phyloP scores from a whole-genome alignment of 2,113 vertebrate species.

The Meles meles region DNA sequence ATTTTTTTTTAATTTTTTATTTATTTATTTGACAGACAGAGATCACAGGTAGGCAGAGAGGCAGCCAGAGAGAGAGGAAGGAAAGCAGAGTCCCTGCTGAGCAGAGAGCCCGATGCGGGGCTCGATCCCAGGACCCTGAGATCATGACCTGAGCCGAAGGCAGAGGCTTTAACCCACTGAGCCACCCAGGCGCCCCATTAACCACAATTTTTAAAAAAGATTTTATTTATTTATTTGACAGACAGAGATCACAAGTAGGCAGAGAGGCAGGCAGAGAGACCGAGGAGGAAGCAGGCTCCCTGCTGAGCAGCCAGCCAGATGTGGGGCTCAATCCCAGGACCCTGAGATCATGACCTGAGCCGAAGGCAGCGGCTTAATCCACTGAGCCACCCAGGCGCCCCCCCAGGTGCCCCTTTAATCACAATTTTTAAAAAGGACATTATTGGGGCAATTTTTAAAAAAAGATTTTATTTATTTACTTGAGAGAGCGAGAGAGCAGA shows the following conservation, averaged over 20 bases:
- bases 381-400: too few species aligned
- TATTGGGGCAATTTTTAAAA: not conserved
- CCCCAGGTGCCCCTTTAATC: not conserved
- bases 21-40: not conserved
- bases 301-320: too few species aligned
- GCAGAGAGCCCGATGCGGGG: too few species aligned
- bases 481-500: not conserved
- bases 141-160: too few species aligned
- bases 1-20: not conserved
- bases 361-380: too few species aligned
- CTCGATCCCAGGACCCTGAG: too few species aligned
- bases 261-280: not conserved
- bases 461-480: not conserved
- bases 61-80: not conserved
- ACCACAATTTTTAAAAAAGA: not conserved
- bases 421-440: not conserved
- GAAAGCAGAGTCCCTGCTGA: too few species aligned
- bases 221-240: not conserved
- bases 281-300: too few species aligned
- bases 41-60: too few species aligned
- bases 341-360: too few species aligned
- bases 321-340: rapidly evolving
- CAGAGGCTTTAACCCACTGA: too few species aligned
- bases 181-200: not conserved
- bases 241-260: not conserved